Base-by-base conservation (phyloP, 2,888 invertebrate species). In the Apotomis capreana region DNA sequence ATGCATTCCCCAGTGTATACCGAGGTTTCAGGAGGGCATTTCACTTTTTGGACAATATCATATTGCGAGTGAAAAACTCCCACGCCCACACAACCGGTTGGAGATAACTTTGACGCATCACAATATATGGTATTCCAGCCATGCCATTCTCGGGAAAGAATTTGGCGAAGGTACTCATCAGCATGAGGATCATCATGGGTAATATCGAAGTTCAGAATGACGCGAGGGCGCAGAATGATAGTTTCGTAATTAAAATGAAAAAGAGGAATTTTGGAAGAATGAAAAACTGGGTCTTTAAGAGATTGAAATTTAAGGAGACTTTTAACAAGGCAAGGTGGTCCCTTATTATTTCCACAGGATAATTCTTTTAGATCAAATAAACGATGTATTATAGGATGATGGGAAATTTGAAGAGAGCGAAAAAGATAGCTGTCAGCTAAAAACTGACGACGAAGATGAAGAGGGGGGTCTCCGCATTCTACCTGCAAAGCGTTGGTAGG, bases 1-100 rank as follows among this genome's bases (percentile, higher is more conserved):
- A 63, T n/a, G 40, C 63, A 63, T 10, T 63, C 63, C 0, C 62
- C 62, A 51, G 62, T 52, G 36, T n/a, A 62, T 3, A 62, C 62
- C 5, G 62, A 52, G 8, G 63, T 51, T 13, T 63, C 51, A 37
- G 63, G 63, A 12, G 63, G 63, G 12, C 37, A 40, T 52, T 63
- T 63, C 0, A 63, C 9, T 63, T 63, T 63, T 54, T 54, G 9
- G 4, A 54, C 37, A 3, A 13, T 26, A 26, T 26, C 26, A 26
- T 26, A 26, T 26, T 26, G 26, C 26, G 26, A 26, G 26, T 26
- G 26, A 8, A 9, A 62, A 0, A 51, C 51, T 26, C 51, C 62
- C 0, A 62, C 51, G 1, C 62, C 62, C 46, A 63, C 63, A 51
- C 63, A 63, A 0, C 63, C 63, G n/a, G n/a, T 1, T 0, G 52